Base-by-base conservation (phyloP, 2,888 invertebrate genomes). In the Ochropacha duplaris region DNA sequence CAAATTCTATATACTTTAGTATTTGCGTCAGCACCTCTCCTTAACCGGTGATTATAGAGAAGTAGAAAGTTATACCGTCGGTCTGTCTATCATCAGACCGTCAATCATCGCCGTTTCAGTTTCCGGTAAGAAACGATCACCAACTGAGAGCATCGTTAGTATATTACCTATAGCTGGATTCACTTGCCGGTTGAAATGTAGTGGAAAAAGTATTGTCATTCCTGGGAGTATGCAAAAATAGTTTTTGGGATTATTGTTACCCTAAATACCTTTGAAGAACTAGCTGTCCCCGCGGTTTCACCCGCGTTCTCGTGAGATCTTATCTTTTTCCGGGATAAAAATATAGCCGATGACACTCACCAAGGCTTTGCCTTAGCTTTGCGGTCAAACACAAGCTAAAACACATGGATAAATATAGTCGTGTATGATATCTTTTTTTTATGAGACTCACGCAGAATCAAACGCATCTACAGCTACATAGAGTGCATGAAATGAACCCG, bases 51-150 rank as follows among this genome's bases (percentile, higher is more conserved):
- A 52, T 52, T 52, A 12, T 22, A 52, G 51, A 16, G 19, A 34
- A 59, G 54, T 59, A 62, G 64, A 64, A 66, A 66, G 64, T 60
- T 56, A 49, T 51, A 57, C 52, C 31, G 62, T 62, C 54, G 6
- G 62, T 61, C 54, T 54, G 59, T 70, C 66, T 55, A 64, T 71
- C 68, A 64, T 69, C 68, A 64, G 4, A 44, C 54, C 61, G 63
- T 69, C 70, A 60, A 69, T 72, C 70, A 65, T 64, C 65, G 60
- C 39, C 49, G 60, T 58, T 66, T 65, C 68, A 67, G 61, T 22
- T 51, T 58, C 28, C 51, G 55, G 22, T 19, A 31, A 31, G 6
- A 52, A 52, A 52, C 52, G 31, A 52, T 44, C 44, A 44, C 52
- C 31, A 34, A 31, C 52, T 16, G 22, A 52, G 31, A 26, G 22